Conservation (phyloP, 2,888 invertebrate species). For the Dichetophora obliterata region DNA sequence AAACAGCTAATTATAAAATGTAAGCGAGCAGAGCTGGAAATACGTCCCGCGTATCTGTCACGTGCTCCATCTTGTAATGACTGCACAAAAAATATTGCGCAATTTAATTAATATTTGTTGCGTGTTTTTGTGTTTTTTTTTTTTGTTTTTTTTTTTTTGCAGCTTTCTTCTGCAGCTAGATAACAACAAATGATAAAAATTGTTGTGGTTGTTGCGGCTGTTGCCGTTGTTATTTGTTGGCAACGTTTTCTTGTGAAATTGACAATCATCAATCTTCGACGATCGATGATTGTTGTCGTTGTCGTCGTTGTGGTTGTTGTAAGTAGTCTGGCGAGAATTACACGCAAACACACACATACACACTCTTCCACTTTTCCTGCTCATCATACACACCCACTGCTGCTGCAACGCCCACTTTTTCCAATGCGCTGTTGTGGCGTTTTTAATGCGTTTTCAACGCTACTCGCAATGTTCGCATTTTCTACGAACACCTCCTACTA, state of each 20-base stretch:
- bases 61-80: slow-evolving; percentile 25
- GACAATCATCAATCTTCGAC: slow-evolving; percentile 62
- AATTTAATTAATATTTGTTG: slow-evolving; percentile 24
- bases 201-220: slow-evolving; percentile 10
- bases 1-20: slow-evolving; percentile 20
- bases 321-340: not conserved
- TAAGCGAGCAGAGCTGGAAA: slow-evolving; percentile 2
- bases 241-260: slow-evolving; percentile 53
- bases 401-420: slow-evolving; percentile 52
- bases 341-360: not conserved
- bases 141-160: not conserved
- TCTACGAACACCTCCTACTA: slow-evolving; percentile 37
- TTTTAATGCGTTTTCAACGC: slow-evolving; percentile 28
- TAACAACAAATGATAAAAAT: slow-evolving; percentile 31
- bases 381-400: slow-evolving; percentile 51
- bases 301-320: slow-evolving; percentile 30
- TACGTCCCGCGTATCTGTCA: slow-evolving; percentile 53
- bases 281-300: slow-evolving; percentile 39
- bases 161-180: slow-evolving; percentile 8
- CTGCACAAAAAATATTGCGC: slow-evolving; percentile 8
- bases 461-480: slow-evolving; percentile 33
- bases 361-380: slow-evolving; percentile 26
- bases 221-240: slow-evolving; percentile 25
- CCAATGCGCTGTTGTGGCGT: slow-evolving; percentile 10
- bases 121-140: not conserved